Base-by-base conservation (phyloP, 1,140 invertebrate species). In the Eciton burchellii region DNA sequence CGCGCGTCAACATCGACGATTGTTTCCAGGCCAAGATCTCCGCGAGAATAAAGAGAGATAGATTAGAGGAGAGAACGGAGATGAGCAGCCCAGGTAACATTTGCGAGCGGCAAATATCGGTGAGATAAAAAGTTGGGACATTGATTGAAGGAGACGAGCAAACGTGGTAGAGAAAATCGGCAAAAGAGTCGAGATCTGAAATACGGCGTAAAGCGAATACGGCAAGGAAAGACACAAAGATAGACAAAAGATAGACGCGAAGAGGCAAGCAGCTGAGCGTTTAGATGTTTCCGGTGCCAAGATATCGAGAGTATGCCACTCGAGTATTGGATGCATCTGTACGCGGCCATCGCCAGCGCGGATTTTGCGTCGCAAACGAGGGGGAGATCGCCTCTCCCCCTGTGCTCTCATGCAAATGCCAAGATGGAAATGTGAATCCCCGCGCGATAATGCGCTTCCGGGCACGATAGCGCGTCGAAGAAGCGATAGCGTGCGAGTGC, bases 361-460 rank as follows among this genome's bases (percentile, higher is more conserved):
- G 56, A 59, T 59, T 81, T 81, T 43, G 41, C 68, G 5, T 72
- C 76, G 66, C 43, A 45, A 54, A 9, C 45, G 16, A 41, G 43
- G 35, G 35, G 35, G 35, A 63, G 73, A 77, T 77, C 47, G 16
- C 62, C 62, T 43, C 19, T 26, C 29, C 11, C 11, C 9, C n/a
- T 4, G 54, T 54, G 59, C 29, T 60, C 52, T 82, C 60, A 56
- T 62, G 52, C 73, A 49, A 82, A 82, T 76, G 47, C 68, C 70
- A 83, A 63, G 84, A 88, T 88, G 74, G 85, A 85, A 83, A 85
- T 72, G 76, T 54, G 85, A 86, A 85, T 87, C 84, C 81, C 63
- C 62, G 49, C 68, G 54, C 83, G 90, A 88, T 88, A 87, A 87
- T 81, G 47, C 63, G 81, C 82, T 90, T 90, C 90, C 89, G 87